Evolutionary conservation across 2,888 invertebrate genomes (phyloP), one percentile per base, ranked within the genome.

Genomic region (Sesamia inferens): DNA sequence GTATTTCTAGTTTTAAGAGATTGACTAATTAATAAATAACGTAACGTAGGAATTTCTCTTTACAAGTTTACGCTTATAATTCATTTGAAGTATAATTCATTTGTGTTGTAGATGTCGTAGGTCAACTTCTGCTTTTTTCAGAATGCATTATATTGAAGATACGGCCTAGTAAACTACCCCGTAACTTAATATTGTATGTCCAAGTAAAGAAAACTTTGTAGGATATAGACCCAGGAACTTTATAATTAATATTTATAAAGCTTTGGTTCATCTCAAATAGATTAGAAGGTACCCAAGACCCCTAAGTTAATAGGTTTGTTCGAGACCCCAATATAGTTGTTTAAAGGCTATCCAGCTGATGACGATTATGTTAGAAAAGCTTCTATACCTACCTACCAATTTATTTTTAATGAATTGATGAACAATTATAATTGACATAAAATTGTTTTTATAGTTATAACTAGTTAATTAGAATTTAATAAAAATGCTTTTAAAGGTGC

Each of bases 401-500:
- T n/a, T n/a, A n/a, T n/a, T n/a, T n/a, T n/a, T n/a, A n/a, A n/a
- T n/a, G n/a, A n/a, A n/a, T n/a, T n/a, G n/a, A n/a, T n/a, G n/a
- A n/a, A 70, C 77, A 67, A 42, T 73, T 47, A 31, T 58, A 64
- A 58, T 58, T 73, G 58, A 51, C 73, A 67, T 65, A 65, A 65
- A 31, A 31, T 31, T 31, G 2, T 31, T 31, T 31, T 31, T 1
- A 31, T 31, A 31, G 31, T 2, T 31, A 31, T 31, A 31, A 31
- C 3, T 31, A 31, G 3, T 31, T 31, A 31, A 31, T 31, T 3
- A 31, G 31, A 3, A 11, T 44, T 44, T 44, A 13, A 44, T 44
- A 44, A 44, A 11, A 44, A 44, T 11, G 44, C 11, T 31, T 31
- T 31, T 31, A 31, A 31, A 31, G 31, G 1, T 31, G 31, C 31